phyloP scores from a whole-genome alignment of 1,140 invertebrate species.

The Nylanderia fulva region DNA sequence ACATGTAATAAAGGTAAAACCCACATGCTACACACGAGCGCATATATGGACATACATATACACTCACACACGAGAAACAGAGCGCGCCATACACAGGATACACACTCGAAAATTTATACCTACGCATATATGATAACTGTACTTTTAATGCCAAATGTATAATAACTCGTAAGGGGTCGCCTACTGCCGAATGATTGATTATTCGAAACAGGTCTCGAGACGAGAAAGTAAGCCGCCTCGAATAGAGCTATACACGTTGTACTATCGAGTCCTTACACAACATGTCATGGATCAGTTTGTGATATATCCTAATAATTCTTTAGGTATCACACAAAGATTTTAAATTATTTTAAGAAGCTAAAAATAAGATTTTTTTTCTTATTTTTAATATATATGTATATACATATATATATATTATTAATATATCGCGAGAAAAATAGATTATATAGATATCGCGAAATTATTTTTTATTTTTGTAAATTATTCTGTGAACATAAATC shows the following conservation, averaged over 20 bases:
- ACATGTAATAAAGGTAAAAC: constrained; percentile 60
- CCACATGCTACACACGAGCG: background rate
- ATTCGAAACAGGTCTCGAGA: constrained; percentile 37
- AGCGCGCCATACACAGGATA: constrained; percentile 46
- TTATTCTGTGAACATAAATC: constrained; percentile 15
- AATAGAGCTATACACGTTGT: constrained; percentile 24
- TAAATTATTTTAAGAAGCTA: background rate
- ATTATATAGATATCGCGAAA: background rate
- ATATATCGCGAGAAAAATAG: constrained; percentile 11
- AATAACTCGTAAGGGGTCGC: constrained; percentile 81
- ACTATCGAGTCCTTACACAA: constrained; percentile 43
- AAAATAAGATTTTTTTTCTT: background rate
- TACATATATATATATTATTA: too few relatives aligned
- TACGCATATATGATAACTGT: constrained; percentile 84
- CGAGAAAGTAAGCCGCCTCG: constrained; percentile 42
- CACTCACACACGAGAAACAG: constrained; percentile 1
- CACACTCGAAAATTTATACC: constrained; percentile 81
- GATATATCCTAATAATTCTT: constrained; percentile 25
- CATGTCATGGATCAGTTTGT: constrained; percentile 45
- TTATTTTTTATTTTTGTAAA: constrained; percentile 33
- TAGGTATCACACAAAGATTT: constrained; percentile 2
- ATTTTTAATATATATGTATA: background rate
- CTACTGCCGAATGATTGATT: constrained; percentile 53
- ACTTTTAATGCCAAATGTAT: constrained; percentile 86
- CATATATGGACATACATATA: constrained; percentile 23